Conservation (phyloP, 2,797 vertebrate species). For the Cyclura pinguis region DNA sequence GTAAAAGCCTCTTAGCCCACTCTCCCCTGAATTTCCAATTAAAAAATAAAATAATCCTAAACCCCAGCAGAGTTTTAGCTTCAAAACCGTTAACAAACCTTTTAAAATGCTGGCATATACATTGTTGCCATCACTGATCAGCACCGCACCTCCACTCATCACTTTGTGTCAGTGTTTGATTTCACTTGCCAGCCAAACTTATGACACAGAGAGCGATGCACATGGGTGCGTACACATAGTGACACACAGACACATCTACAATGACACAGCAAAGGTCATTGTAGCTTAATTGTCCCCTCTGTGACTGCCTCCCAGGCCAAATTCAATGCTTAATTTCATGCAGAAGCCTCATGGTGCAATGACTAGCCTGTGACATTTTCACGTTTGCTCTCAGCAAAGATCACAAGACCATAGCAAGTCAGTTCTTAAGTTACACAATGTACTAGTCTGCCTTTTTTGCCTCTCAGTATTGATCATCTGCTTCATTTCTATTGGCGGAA, state of each 20-base stretch:
- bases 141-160: background rate
- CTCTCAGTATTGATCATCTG: background rate
- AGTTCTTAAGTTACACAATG: background rate
- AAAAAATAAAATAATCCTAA: background rate
- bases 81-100: background rate
- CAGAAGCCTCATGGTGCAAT: background rate
- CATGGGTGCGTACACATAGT: background rate
- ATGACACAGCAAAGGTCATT: background rate
- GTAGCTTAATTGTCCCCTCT: background rate
- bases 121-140: background rate
- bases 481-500: background rate
- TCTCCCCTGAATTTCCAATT: background rate
- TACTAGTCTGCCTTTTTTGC: background rate
- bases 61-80: background rate
- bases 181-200: background rate
- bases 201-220: too few species aligned
- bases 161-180: background rate
- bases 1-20: background rate
- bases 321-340: background rate
- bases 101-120: background rate
- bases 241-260: too few species aligned
- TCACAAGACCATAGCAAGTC: background rate
- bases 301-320: background rate
- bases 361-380: background rate
- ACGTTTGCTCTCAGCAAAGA: background rate